Evolutionary conservation across 2,888 invertebrate species (phyloP), one percentile per base, ranked within the genome.

Genomic region (Allophyes oxyacanthae): DNA sequence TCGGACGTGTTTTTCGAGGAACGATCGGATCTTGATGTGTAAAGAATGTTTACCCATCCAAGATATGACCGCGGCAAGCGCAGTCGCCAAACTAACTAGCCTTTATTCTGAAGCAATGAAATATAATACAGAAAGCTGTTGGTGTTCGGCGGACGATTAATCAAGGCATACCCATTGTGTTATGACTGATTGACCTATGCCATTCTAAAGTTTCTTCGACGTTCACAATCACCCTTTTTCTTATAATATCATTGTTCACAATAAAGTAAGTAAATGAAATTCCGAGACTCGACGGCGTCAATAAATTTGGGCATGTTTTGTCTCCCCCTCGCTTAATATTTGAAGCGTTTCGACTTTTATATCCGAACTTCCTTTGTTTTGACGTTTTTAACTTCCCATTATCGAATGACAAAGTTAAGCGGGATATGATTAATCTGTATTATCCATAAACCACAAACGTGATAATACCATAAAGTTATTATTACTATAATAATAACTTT

Each of bases 71-170:
- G n/a, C n/a, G 20, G 4, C 4, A 20, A 20, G 20, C 20, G 20
- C 20, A 20, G 20, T 20, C 2, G 20, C 20, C 20, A 20, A n/a
- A n/a, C n/a, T n/a, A n/a, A n/a, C n/a, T n/a, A n/a, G n/a, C n/a
- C n/a, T n/a, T n/a, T n/a, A n/a, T n/a, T n/a, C n/a, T n/a, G n/a
- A n/a, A 20, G 4, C 20, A 20, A 20, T 20, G 20, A 20, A 20
- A 4, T 20, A 20, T 20, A 30, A 30, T 9, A 11, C 14, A 38
- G 34, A 20, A 50, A 34, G 44, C 20, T 20, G 43, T 51, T 55
- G 67, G 48, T 52, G 56, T 66, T 67, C 38, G 28, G 13, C 20
- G 28, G 49, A 40, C 41, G 41, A 67, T 66, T 67, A 67, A 66
- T 67, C 58, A 58, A 68, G 51, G 36, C 50, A n/a, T 32, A 42